phyloP scores from a whole-genome alignment of 2,888 invertebrate genomes.

The Operophtera brumata region DNA sequence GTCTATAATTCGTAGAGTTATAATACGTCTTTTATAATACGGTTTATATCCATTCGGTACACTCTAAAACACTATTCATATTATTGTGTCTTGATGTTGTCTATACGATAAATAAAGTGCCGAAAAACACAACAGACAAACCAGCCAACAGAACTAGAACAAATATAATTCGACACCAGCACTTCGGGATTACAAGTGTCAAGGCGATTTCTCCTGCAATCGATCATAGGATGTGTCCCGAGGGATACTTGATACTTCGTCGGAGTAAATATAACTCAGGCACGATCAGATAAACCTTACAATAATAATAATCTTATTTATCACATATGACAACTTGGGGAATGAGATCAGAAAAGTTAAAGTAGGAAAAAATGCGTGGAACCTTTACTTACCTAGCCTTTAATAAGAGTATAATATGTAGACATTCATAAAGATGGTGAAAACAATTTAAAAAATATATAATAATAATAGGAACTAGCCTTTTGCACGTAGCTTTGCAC shows the following conservation, averaged over 20 bases:
- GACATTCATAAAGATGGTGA: no score
- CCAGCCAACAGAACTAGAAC: constrained; percentile 35
- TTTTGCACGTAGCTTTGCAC: no score
- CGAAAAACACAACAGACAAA: background rate
- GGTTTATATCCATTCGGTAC: no score
- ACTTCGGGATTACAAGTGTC: constrained; percentile 49
- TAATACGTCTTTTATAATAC: no score
- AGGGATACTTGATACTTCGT: constrained; percentile 12
- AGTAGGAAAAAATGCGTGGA: no score
- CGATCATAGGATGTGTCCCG: constrained; percentile 38
- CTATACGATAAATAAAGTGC: background rate
- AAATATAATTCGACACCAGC: constrained; percentile 39
- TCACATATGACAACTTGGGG: background rate
- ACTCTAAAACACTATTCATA: no score
- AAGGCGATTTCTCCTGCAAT: constrained; percentile 39
- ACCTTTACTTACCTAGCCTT: no score
- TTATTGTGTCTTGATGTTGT: no score
- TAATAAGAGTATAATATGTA: no score
- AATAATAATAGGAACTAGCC: no score
- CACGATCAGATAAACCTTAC: constrained; percentile 1
- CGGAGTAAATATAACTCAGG: constrained; percentile 22
- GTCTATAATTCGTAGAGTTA: no score
- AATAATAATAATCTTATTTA: background rate
- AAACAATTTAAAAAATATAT: no score
- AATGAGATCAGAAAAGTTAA: background rate